Evolutionary conservation across 2,113 vertebrate genomes (phyloP).

Genomic region (Thinocorus orbignyianus): DNA sequence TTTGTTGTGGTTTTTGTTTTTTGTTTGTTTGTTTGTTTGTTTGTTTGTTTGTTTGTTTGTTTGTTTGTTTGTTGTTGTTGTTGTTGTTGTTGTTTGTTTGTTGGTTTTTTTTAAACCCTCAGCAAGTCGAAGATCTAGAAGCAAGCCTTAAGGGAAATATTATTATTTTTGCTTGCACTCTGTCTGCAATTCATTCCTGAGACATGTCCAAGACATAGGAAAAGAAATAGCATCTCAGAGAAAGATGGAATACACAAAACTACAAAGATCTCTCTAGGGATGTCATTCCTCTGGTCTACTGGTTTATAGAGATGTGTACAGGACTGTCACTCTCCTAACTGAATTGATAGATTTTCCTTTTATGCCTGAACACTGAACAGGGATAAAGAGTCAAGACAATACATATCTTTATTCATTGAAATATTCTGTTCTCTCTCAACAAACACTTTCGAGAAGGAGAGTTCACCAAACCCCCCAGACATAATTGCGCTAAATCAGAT

Average conservation of each 20-base stretch:
- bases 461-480: neutral
- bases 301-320: constrained; percentile 6
- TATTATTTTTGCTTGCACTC: neutral
- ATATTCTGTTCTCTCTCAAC: neutral
- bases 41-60: no score
- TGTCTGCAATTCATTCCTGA: neutral
- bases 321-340: neutral
- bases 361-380: neutral
- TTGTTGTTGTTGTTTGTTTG: no score
- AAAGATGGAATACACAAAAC: neutral
- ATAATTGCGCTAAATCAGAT: neutral
- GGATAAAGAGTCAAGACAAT: neutral
- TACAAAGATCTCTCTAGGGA: constrained; percentile 23
- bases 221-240: neutral
- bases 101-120: neutral
- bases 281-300: neutral
- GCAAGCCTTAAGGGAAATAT: neutral
- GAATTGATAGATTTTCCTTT: neutral
- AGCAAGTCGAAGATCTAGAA: neutral
- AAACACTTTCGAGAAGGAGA: neutral
- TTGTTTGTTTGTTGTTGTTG: no score
- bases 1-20: no score
- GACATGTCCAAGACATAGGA: neutral
- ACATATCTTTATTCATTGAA: neutral
- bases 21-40: no score